Base-by-base conservation (phyloP, 1,140 invertebrate species). In the Hormaphis cornu region DNA sequence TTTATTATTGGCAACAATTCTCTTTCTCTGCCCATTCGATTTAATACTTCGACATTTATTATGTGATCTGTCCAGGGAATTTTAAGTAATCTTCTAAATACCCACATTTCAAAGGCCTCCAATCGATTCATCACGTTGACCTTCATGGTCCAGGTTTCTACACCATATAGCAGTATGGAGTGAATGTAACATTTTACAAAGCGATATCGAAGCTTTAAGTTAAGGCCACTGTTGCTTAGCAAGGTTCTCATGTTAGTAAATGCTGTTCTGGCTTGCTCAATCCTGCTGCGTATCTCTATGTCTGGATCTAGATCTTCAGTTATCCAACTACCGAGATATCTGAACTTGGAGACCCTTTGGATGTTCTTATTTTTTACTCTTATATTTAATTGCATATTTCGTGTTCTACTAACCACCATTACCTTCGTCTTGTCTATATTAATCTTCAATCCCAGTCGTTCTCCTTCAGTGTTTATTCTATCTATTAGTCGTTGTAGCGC, bases 71-170 rank as follows among this genome's bases (percentile, higher is more conserved):
- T n/a, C n/a, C n/a, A n/a, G n/a, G n/a, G n/a, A n/a, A n/a, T n/a
- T n/a, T n/a, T n/a, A n/a, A n/a, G n/a, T n/a, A n/a, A n/a, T n/a
- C n/a, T n/a, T n/a, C n/a, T n/a, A n/a, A n/a, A n/a, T n/a, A n/a
- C n/a, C n/a, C n/a, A n/a, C n/a, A n/a, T n/a, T n/a, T n/a, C n/a
- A n/a, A n/a, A n/a, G n/a, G n/a, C n/a, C n/a, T n/a, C n/a, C n/a
- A n/a, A n/a, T n/a, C n/a, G n/a, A n/a, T n/a, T n/a, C n/a, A n/a
- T n/a, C n/a, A n/a, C n/a, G n/a, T n/a, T n/a, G n/a, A n/a, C 20
- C 18, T 16, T 70, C n/a, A 70, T 20, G 16, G 50, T 70, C 69
- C 69, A 70, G 9, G 52, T 42, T 70, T 70, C 69, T 10, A 28
- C 14, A 6, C 69, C 69, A 30, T 70, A 69, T 44, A 69, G 28